A percentile compares a stretch with the other conserved stretches of the same genome.
phyloP scores from a whole-genome alignment of 2,888 invertebrate species.

The Pandemis cinnamomeana region DNA sequence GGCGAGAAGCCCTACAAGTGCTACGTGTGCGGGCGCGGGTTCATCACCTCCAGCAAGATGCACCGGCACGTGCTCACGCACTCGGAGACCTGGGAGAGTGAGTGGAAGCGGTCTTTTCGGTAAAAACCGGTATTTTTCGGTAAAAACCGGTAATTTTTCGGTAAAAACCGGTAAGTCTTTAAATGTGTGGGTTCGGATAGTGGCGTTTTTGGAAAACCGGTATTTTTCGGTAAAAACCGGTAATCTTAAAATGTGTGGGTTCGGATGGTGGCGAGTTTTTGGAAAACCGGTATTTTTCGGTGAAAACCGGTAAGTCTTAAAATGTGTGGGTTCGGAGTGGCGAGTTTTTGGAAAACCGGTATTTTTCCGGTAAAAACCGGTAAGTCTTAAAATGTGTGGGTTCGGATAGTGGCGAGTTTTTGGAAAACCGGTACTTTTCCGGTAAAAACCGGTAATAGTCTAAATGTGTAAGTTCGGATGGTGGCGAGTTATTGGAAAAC shows the following conservation, averaged over 20 bases:
- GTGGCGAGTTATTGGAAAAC: too few relatives aligned
- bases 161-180: neutral
- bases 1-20: conserved; percentile 75
- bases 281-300: neutral
- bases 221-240: too few relatives aligned
- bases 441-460: neutral
- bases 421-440: too few relatives aligned
- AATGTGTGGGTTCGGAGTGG: too few relatives aligned
- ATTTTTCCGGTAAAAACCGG: neutral
- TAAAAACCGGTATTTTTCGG: neutral
- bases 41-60: conserved; percentile 77
- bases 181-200: too few relatives aligned
- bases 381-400: neutral
- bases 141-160: neutral
- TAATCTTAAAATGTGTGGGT: too few relatives aligned
- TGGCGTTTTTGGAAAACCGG: too few relatives aligned
- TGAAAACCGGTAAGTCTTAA: neutral
- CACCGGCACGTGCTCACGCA: conserved; percentile 74
- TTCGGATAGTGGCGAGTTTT: too few relatives aligned
- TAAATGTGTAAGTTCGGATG: too few relatives aligned
- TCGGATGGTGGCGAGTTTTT: too few relatives aligned
- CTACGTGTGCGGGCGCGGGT: conserved; percentile 65
- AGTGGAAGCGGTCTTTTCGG: conserved; percentile 36
- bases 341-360: too few relatives aligned
- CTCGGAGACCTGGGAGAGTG: conserved; percentile 58